Base-by-base conservation (phyloP, 2,797 vertebrate genomes). In the Sebastes kiyomatsui region DNA sequence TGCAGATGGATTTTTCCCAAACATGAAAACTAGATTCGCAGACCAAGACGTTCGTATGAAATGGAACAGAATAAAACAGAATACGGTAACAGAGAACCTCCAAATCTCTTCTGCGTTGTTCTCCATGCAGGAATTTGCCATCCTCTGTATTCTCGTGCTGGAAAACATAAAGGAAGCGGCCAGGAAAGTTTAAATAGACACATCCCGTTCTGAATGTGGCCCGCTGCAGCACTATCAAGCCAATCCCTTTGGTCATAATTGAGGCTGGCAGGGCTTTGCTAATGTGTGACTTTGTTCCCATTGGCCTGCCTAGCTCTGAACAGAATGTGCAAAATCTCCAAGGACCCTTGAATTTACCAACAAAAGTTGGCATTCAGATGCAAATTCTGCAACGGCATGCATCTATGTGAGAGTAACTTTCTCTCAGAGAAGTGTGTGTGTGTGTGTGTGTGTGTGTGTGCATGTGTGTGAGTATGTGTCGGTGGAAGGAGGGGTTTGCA, bases 351-450 rank as follows among this genome's bases (percentile, higher is more conserved):
- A 95, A 95, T 94, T 94, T 94, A 95, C 90, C 89, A 94, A 96
- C 93, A 95, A 96, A 94, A 95, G 94, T 94, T 93, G 83, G 72
- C 58, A 94, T 96, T 96, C 93, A 96, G 86, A 96, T 96, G 95
- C 92, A 90, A 96, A 96, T 96, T 49, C 64, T 84, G 90, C 87
- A 90, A 89, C 61, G 91, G 90, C 92, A 93, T 88, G 93, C 90
- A 90, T 93, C 88, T 91, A 90, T 92, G 83, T 90, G 87, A 87
- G 90, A 72, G 88, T 86, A 91, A 90, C 93, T 94, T 94, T 92
- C 84, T 90, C 90, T 88, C 75, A 83, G 81, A 86, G 72, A 71
- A 74, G 85, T 70, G 20, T 62, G 38, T 27, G 69, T 62, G 71
- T 52, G 42, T 66, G 59, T 60, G 55, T 62, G 30, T 25, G 64